Evolutionary conservation across 2,888 invertebrate species (phyloP), one percentile per base, ranked within the genome.

Genomic region (Lasius platythorax): DNA sequence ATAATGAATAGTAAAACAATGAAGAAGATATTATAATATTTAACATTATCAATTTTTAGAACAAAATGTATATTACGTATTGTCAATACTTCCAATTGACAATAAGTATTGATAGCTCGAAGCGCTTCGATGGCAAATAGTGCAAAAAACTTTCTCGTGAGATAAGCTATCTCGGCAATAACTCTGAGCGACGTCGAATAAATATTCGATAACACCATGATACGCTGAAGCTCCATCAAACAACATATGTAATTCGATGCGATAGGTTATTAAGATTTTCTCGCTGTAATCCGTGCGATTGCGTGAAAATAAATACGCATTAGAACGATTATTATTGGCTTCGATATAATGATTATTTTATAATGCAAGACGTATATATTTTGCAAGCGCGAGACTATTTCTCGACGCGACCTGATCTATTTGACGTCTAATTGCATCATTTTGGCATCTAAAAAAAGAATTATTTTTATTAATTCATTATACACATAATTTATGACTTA

Each of bases 131-230:
- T 63, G 61, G 61, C 23, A 67, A 67, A 64, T 37, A 6, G 72
- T 37, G 37, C 70, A 70, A 46, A 61, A 68, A 83, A 50, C 4
- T 50, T 67, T 28, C 76, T 76, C n/a, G 11, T 79, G 74, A 81
- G 79, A 90, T 86, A 84, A 73, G 79, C 46, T 79, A 76, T 83
- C 82, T 64, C 81, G 76, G 81, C 81, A 86, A 90, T 88, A 89
- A 90, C 73, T 85, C 86, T 64, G 12, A 72, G 58, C 18, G 50
- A 56, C 50, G 50, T 68, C 61, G 37, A 56, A 72, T 43, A 66
- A 87, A 87, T 23, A 87, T 85, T 87, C 74, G 84, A 85, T 87
- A 87, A 84, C 70, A 75, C 72, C 64, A 37, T 46, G 46, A 76
- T 76, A 66, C 23, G 23, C 28, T n/a, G 37, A 56, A 61, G 33